Conservation (phyloP, 2,797 vertebrate species). For the Gymnopithys bicolor region DNA sequence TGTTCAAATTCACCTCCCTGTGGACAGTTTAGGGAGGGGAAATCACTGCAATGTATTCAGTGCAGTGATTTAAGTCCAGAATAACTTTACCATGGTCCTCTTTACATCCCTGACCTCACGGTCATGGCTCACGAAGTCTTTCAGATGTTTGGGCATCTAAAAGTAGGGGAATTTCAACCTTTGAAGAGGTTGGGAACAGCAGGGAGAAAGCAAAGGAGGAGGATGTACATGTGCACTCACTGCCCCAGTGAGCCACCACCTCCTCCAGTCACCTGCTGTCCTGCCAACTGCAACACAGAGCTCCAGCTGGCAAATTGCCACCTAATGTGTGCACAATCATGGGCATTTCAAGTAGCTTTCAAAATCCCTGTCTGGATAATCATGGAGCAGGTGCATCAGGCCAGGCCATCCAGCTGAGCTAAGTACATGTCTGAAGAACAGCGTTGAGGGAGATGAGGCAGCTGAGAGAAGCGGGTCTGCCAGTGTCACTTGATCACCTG, state of each 20-base stretch:
- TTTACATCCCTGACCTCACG: background rate
- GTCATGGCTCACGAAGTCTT: background rate
- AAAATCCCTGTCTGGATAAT: conserved; percentile 32
- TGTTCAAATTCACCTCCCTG: background rate
- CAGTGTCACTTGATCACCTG: accelerated
- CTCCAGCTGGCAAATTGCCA: conserved; percentile 30
- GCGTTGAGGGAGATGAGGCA: background rate
- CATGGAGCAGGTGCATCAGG: background rate
- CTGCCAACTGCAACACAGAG: background rate
- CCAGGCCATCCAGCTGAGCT: conserved; percentile 17
- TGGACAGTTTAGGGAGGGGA: background rate
- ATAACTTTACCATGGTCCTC: background rate
- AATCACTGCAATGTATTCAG: background rate
- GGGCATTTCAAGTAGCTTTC: conserved; percentile 5
- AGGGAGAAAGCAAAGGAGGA: background rate
- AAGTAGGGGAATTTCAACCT: background rate
- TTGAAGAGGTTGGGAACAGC: background rate
- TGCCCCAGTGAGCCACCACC: background rate
- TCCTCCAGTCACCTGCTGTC: background rate
- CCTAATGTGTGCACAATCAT: background rate
- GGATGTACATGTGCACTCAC: accelerated
- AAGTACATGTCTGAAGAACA: background rate
- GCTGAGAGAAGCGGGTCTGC: background rate
- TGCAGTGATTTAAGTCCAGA: background rate
- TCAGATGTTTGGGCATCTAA: background rate